Evolutionary conservation across 1,140 invertebrate genomes (phyloP).

Genomic region (Frieseomelitta varia): DNA sequence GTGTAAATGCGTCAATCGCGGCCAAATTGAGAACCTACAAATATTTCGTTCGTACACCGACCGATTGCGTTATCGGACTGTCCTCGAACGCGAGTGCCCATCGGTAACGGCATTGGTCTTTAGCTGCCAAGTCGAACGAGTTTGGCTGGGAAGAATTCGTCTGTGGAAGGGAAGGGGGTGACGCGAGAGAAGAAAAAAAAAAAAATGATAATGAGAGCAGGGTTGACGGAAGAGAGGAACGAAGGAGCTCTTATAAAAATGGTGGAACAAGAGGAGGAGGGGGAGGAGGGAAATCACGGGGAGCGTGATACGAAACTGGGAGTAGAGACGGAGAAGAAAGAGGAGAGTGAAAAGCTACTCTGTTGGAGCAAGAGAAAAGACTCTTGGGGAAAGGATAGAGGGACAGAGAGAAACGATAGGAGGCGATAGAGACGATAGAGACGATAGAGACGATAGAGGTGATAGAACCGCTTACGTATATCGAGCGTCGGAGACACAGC

Average conservation of each 20-base stretch:
- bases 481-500: slow-evolving; percentile 43
- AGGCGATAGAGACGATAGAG: not conserved
- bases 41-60: not conserved
- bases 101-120: not conserved
- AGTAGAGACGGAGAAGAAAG: too few species aligned
- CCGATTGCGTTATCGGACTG: not conserved
- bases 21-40: not conserved
- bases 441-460: not conserved
- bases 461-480: slow-evolving; percentile 40
- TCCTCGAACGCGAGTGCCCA: slow-evolving; percentile 13
- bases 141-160: not conserved
- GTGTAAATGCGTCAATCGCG: not conserved
- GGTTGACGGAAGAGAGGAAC: too few species aligned
- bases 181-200: too few species aligned
- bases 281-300: too few species aligned
- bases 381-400: not conserved
- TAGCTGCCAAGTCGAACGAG: not conserved
- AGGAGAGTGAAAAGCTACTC: too few species aligned
- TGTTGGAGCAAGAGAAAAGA: not conserved
- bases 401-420: not conserved
- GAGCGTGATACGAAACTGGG: too few species aligned
- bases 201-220: too few species aligned
- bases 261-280: too few species aligned
- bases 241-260: too few species aligned
- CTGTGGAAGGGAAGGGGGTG: not conserved